Percentiles rank a stretch among this genome's conserved stretches.
Conservation (phyloP, 30 jellyfish, hydroid and myxozoan species). For the Sanderia malayensis region DNA sequence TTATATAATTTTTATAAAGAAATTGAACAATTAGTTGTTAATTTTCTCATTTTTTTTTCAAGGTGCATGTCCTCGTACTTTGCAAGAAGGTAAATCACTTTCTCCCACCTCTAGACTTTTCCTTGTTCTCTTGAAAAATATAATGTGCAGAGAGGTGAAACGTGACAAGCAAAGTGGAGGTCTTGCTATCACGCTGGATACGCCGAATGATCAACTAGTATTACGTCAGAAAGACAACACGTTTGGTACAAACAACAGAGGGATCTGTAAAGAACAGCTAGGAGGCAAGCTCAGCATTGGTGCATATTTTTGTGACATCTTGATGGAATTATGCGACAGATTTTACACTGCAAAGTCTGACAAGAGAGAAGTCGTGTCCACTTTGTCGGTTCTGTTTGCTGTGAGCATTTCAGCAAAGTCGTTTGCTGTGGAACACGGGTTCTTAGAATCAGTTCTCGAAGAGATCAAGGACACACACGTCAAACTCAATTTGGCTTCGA, state of each 20-base stretch:
- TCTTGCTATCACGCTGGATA: constrained; percentile 15
- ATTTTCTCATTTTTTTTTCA: not conserved
- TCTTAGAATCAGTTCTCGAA: constrained; percentile 59
- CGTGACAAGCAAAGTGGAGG: constrained; percentile 1
- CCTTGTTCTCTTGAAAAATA: constrained; percentile 6
- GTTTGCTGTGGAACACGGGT: constrained; percentile 57
- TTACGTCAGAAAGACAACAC: not conserved
- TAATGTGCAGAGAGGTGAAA: constrained; percentile 38
- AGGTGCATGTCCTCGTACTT: constrained; percentile 16
- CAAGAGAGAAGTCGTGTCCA: constrained; percentile 18
- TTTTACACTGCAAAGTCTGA: constrained; percentile 13
- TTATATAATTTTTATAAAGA: too few species aligned
- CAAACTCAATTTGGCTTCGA: constrained; percentile 54
- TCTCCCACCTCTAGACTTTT: constrained; percentile 16
- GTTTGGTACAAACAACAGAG: too few species aligned
- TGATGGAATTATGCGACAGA: not conserved
- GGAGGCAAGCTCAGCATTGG: too few species aligned
- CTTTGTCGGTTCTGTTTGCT: constrained; percentile 41
- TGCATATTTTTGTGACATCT: constrained; percentile 11
- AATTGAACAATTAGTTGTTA: too few species aligned
- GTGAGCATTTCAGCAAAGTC: constrained; percentile 34
- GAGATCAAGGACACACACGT: constrained; percentile 71
- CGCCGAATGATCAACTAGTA: constrained; percentile 4
- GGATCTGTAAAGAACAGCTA: too few species aligned
- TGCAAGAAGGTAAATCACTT: not conserved